Base-by-base conservation (phyloP, 23 tunicate species). In the Corella eumyota region DNA sequence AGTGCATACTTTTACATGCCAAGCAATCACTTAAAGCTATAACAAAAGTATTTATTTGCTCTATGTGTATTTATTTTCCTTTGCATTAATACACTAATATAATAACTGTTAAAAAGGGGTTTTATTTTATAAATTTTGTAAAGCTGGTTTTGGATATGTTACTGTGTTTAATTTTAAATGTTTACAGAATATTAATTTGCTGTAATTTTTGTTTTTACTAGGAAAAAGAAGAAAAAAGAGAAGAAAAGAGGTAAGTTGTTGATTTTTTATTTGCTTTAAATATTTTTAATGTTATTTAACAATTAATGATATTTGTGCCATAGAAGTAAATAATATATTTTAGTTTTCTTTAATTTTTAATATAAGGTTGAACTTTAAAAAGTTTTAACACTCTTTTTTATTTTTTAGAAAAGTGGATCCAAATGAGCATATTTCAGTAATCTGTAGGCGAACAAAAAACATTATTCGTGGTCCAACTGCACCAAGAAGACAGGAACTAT, bases 1-100 rank as follows among this genome's bases (percentile, higher is more conserved):
- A 77, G 4, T 84, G 94, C 50, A 84, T 84, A 38, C 31, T 84
- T 45, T 52, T 75, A 17, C 94, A 84, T 31, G 94, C 94, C 19
- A 84, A 84, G 56, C 83, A 84, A 69, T 84, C 94, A 6, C 56
- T 84, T 4, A 75, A 58, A 58, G 34, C 75, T 3, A 59, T 82
- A 1, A 68, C 60, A 27, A 75, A 69, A 34, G 72, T 60, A 29
- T 23, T 52, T 21, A 20, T 27, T 25, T 56, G 48, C 15, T 15
- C 15, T 40, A 9, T 40, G 15, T 40, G 48, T 9, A 11, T 9
- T 40, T 40, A 9, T 40, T 15, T 40, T 9, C 11, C 15, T 9
- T 40, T 40, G 48, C 15, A 40, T 40, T 11, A 15, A 40, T 40
- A 15, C 11, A 15, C 13, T 40, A 11, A 40, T 40, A 40, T 40